Conservation (phyloP, 2,888 invertebrate genomes). For the Nesidiocoris tenuis region DNA sequence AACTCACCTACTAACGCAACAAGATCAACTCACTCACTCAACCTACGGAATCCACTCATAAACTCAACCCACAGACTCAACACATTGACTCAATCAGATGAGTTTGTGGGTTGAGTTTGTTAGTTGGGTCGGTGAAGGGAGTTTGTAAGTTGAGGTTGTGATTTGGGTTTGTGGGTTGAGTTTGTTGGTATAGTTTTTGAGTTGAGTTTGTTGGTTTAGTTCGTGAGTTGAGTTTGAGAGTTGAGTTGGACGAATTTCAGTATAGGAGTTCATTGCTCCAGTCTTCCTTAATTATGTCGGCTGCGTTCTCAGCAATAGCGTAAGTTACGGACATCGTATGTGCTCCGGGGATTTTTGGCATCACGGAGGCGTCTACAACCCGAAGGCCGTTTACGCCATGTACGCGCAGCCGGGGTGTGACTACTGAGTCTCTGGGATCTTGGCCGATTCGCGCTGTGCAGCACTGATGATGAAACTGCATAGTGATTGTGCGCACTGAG, state of each 20-base stretch:
- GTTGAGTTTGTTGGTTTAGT: too few species aligned
- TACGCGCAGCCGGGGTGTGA: slow-evolving; percentile 54
- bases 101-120: too few species aligned
- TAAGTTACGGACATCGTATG: slow-evolving; percentile 61
- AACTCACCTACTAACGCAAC: too few species aligned
- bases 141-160: too few species aligned
- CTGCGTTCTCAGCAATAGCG: slow-evolving; percentile 62
- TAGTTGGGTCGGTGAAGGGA: too few species aligned
- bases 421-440: slow-evolving; percentile 50
- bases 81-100: too few species aligned
- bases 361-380: slow-evolving; percentile 58
- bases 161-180: too few species aligned
- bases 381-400: slow-evolving; percentile 57
- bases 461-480: slow-evolving; percentile 68
- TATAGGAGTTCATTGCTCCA: slow-evolving; percentile 46
- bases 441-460: slow-evolving; percentile 53
- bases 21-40: too few species aligned
- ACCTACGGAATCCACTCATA: too few species aligned
- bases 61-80: too few species aligned
- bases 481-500: slow-evolving; percentile 67
- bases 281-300: slow-evolving; percentile 56
- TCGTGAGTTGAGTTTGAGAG: too few species aligned
- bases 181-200: too few species aligned
- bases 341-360: slow-evolving; percentile 59
- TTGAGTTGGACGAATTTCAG: slow-evolving; percentile 2